Evolutionary conservation across 92 coral and sea anemone species (phyloP).

Genomic region (Pocillopora meandrina): DNA sequence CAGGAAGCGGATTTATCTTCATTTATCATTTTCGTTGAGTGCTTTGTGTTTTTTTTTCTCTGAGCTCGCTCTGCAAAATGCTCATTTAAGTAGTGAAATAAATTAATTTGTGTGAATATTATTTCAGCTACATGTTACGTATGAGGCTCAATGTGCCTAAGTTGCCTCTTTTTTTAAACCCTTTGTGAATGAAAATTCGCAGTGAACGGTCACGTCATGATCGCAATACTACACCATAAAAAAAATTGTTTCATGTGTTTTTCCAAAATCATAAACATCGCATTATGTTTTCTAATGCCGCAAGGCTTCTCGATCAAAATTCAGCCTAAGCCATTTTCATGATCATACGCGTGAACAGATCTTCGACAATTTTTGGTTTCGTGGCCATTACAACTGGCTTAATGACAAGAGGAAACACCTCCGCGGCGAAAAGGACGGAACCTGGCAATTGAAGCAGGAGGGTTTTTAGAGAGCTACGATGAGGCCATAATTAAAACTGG

Average conservation of each 20-base stretch:
- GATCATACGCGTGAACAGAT: neutral
- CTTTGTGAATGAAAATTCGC: no score
- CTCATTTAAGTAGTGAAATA: neutral
- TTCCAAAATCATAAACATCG: no score
- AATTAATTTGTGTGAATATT: neutral
- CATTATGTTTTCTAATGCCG: no score
- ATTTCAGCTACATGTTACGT: neutral
- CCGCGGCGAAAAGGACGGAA: neutral
- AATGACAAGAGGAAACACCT: neutral
- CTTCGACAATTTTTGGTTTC: neutral
- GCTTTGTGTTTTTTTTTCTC: neutral
- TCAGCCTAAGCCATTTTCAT: neutral
- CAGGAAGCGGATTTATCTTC: neutral
- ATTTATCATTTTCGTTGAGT: neutral
- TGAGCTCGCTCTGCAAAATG: neutral
- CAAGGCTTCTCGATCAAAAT: no score
- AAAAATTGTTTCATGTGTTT: no score
- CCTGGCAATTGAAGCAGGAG: neutral
- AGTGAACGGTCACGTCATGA: no score
- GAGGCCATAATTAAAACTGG: neutral
- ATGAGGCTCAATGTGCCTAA: no score
- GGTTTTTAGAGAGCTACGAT: neutral
- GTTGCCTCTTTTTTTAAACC: no score
- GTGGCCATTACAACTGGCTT: neutral
- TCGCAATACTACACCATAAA: no score